phyloP scores from a whole-genome alignment of 2,113 vertebrate species.

The Syrrhaptes paradoxus region DNA sequence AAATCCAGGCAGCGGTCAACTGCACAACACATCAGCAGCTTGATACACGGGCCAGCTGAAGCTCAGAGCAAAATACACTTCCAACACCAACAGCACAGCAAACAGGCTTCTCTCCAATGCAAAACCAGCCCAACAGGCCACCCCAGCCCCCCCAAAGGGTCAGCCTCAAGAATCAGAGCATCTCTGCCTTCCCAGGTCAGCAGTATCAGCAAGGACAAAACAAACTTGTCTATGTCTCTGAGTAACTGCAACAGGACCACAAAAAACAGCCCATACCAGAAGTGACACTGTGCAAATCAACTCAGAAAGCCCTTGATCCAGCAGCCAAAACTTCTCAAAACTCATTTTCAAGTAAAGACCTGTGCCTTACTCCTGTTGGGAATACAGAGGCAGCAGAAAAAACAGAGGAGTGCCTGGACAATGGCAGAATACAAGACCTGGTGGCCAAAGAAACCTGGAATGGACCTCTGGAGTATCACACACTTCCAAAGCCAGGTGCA shows the following conservation, averaged over 20 bases:
- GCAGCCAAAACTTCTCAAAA: not conserved
- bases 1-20: conserved; percentile 30
- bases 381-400: not conserved
- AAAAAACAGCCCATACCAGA: not conserved
- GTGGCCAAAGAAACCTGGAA: not conserved
- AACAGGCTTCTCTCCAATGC: not conserved
- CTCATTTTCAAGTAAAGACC: not conserved
- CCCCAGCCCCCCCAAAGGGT: not conserved
- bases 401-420: not conserved
- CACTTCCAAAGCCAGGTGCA: not conserved
- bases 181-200: not conserved
- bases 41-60: not conserved
- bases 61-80: not conserved
- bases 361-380: not conserved
- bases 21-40: not conserved
- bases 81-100: not conserved
- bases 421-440: not conserved
- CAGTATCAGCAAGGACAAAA: not conserved
- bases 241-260: not conserved
- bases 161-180: not conserved
- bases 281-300: not conserved
- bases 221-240: not conserved
- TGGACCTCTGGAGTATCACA: not conserved
- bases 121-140: not conserved
- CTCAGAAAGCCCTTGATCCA: not conserved